Base-by-base conservation (phyloP, 2,797 vertebrate species). In the Argyrosomus regius region DNA sequence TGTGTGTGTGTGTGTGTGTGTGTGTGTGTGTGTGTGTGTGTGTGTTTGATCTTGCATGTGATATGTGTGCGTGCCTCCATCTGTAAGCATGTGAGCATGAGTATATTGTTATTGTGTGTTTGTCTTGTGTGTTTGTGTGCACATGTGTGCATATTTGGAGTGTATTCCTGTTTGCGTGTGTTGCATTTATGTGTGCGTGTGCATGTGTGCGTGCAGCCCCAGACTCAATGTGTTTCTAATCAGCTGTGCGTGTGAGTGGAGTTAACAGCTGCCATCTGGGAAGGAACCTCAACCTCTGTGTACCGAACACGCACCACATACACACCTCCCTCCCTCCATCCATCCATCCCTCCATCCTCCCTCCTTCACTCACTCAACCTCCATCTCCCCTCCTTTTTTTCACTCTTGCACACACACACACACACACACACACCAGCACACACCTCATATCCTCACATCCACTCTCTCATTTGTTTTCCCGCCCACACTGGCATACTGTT, bases 251-350 rank as follows among this genome's bases (percentile, higher is more conserved):
- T 95, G 94, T 94, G 94, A 96, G 94, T 87, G 66, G 77, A 93
- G 94, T 94, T 96, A 95, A 96, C 94, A 93, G 95, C 93, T 96
- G 95, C 95, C 95, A 95, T 96, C 94, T 96, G 95, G 93, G 91
- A 91, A 91, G 86, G 89, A 95, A 92, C 91, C 92, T 92, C 91
- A 93, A 88, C 91, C 93, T 94, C 88, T 93, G 92, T 92, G 94
- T 94, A 93, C 91, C 90, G 89, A 93, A 88, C 89, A 88, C 71
- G 70, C 89, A 91, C 88, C 59, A 61, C 70, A 80, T 77, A 67
- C 77, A 71, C 77, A 74, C 67, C 76, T 65, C 74, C 72, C 49
- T 74, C 54, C 20, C 76, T 78, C 83, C 58, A 68, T 76, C 82
- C 31, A 26, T 58, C 64, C 53, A 35, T 74, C 83, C 35, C 31